These are phyloP conservation scores for Nemurella pictetii DNA, from an alignment of 2,888 invertebrate genomes.

Conservation along the genomic window DNA sequence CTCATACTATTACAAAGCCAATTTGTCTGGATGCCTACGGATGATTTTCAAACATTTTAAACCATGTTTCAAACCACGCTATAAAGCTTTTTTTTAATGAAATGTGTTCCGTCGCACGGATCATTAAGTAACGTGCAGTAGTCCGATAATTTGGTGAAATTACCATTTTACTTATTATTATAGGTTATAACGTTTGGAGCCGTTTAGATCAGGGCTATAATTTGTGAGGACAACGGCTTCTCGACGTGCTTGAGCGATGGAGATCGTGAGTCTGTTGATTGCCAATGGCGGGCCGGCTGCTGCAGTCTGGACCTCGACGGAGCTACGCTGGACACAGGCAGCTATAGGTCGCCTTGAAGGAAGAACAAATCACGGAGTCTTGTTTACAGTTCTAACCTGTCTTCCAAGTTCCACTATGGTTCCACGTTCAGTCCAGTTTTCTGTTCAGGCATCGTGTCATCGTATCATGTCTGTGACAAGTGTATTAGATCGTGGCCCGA, in stretches of 20 bases:
- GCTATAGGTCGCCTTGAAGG: neutral
- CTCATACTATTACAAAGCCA: neutral
- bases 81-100: neutral
- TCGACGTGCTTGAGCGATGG: neutral
- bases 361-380: neutral
- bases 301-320: neutral
- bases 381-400: neutral
- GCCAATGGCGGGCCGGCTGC: neutral
- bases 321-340: neutral
- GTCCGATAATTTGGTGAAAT: constrained; percentile 16
- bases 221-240: constrained; percentile 15
- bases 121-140: constrained; percentile 11
- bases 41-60: neutral
- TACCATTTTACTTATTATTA: constrained; percentile 22
- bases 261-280: neutral
- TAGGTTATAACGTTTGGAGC: constrained; percentile 19
- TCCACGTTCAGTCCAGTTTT: neutral
- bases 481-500: neutral
- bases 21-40: neutral
- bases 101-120: neutral
- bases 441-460: neutral
- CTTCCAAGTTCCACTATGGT: too few species aligned
- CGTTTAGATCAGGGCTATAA: constrained; percentile 22
- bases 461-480: neutral
- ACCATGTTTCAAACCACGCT: neutral